Base-by-base conservation (phyloP, 1,140 invertebrate species). In the Drosophila triauraria region DNA sequence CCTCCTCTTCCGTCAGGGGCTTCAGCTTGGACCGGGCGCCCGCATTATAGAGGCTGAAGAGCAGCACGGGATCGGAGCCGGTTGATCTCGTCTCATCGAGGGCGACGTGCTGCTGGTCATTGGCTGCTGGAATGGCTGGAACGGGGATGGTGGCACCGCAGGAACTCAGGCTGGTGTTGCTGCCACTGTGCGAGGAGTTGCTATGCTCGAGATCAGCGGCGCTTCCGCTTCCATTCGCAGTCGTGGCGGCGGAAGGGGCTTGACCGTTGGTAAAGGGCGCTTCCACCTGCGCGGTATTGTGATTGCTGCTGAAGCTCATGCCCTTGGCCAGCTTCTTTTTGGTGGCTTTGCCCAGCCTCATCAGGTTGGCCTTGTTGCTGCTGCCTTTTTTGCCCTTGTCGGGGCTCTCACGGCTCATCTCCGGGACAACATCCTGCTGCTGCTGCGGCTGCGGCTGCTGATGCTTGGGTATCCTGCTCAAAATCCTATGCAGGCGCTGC, bases 311-410 rank as follows among this genome's bases (percentile, higher is more conserved):
- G 30, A 93, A 93, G 58, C 69, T 92, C 57, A 93, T 92, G 61
- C 91, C 83, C 42, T 93, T 93, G 30, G 86, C 91, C 7, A 93
- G 47, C 61, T 93, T 93, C 50, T 76, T 93, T 53, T 93, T 93
- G 23, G 91, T 93, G 13, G 77, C 81, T 53, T 93, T 93, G 17
- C 92, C 84, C 40, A 93, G 60, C 25, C 90, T 80, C 58, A 91
- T 80, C 8, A 93, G 58, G 12, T 81, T 82, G 42, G n/a, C 75
- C 30, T 30, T 20, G n/a, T 27, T 20, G 27, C 27, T 17, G 51
- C 17, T 20, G 12, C 17, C 2, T 17, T 83, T 82, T 3, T 81
- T 84, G 4, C 46, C 51, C 63, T 88, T 83, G 1, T 80, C 80
- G 9, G 68, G 56, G 50, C 62, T 64, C 10, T 48, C 44, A 9